Evolutionary conservation across 2,113 vertebrate genomes (phyloP).

Genomic region (Suricata suricatta): DNA sequence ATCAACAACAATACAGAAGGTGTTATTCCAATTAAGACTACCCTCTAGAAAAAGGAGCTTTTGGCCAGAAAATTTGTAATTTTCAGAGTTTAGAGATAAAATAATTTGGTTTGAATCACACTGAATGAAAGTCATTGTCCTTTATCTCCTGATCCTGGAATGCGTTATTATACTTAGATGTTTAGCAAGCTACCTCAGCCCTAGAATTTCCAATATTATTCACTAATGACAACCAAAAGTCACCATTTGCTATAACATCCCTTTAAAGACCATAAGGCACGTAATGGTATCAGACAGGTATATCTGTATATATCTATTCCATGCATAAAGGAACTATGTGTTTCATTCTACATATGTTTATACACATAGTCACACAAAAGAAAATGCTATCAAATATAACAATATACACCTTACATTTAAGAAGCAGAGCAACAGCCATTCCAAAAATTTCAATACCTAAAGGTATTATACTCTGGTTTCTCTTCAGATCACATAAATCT

Average conservation of each 20-base stretch:
- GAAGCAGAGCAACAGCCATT: neutral
- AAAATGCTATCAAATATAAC: constrained; percentile 24
- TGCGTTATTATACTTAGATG: neutral
- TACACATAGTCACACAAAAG: neutral
- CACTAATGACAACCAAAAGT: constrained; percentile 9
- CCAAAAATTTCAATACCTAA: neutral
- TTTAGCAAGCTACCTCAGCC: neutral
- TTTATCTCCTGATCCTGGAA: constrained; percentile 22
- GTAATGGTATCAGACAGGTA: neutral
- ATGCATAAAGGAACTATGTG: neutral
- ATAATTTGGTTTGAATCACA: neutral
- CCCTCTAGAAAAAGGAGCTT: neutral
- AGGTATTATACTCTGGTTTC: neutral
- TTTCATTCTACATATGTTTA: neutral
- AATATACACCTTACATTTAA: constrained; percentile 3
- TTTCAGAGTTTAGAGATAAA: constrained; percentile 43
- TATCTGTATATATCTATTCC: neutral
- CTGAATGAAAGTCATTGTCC: neutral
- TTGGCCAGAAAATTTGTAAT: constrained; percentile 25
- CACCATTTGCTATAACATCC: neutral
- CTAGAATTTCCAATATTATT: neutral
- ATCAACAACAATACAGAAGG: neutral
- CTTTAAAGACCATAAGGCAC: neutral
- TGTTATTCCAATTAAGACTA: neutral
- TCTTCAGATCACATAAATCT: no score